Conservation (phyloP, 2,113 vertebrate species). For the Phrynosoma platyrhinos region DNA sequence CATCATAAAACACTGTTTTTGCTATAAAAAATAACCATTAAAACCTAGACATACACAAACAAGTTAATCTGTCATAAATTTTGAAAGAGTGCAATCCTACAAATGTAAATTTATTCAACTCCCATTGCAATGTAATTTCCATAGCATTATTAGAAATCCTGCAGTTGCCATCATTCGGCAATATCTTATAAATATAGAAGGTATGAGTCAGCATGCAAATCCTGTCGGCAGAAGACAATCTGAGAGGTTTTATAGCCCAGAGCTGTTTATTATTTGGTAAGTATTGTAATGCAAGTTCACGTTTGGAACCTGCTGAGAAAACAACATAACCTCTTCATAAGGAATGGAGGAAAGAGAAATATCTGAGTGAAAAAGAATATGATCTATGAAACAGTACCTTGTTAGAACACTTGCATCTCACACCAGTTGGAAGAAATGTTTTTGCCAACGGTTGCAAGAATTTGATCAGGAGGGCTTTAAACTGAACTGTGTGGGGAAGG, state of each 20-base stretch:
- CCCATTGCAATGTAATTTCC: slow-evolving; percentile 81
- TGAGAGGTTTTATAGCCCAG: slow-evolving; percentile 81
- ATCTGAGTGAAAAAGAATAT: slow-evolving; percentile 28
- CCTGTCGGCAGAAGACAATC: slow-evolving; percentile 79
- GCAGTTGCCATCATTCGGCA: slow-evolving; percentile 71
- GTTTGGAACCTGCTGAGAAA: slow-evolving; percentile 78
- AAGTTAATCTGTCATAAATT: slow-evolving; percentile 88
- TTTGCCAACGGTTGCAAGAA: no score
- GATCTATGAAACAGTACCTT: slow-evolving; percentile 48
- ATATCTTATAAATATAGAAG: slow-evolving; percentile 82
- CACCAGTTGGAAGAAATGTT: no score
- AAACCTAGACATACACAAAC: slow-evolving; percentile 84
- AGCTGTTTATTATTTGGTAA: slow-evolving; percentile 83
- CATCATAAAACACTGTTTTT: slow-evolving; percentile 83
- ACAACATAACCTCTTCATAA: slow-evolving; percentile 74
- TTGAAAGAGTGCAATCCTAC: slow-evolving; percentile 79
- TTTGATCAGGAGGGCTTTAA: no score
- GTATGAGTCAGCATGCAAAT: slow-evolving; percentile 86
- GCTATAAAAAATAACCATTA: slow-evolving; percentile 82
- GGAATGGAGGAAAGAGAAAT: slow-evolving; percentile 40
- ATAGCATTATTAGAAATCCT: slow-evolving; percentile 83
- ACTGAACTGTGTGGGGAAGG: no score
- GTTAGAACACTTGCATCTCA: no score
- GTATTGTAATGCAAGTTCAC: slow-evolving; percentile 80
- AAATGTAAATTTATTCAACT: slow-evolving; percentile 84